Evolutionary conservation across 2,888 invertebrate genomes (phyloP).

Genomic region (Drosophila testacea): DNA sequence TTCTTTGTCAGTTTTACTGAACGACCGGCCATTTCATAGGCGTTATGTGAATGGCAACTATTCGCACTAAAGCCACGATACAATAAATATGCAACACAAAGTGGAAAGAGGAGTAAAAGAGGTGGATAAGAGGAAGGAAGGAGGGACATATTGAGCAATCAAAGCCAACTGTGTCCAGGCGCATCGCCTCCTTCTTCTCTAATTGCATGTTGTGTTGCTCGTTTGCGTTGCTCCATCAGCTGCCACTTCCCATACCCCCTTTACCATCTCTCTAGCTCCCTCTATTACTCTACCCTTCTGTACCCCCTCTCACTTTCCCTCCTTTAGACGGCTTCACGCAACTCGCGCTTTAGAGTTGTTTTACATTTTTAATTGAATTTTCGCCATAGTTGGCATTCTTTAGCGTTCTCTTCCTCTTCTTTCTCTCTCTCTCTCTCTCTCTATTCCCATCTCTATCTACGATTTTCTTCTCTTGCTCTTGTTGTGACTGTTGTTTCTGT

Average conservation of each 20-base stretch:
- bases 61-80: conserved; percentile 73
- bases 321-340: conserved; percentile 10
- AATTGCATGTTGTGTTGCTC: conserved; percentile 76
- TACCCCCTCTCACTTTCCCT: not conserved
- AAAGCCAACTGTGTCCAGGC: conserved; percentile 74
- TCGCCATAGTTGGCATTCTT: conserved; percentile 78
- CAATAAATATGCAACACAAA: conserved; percentile 58
- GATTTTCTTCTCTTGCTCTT: conserved; percentile 15
- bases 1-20: conserved; percentile 71
- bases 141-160: conserved; percentile 74
- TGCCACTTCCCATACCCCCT: conserved; percentile 28
- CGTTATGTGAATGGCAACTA: conserved; percentile 61
- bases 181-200: conserved; percentile 50
- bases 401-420: conserved; percentile 10
- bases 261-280: not conserved
- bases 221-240: conserved; percentile 74
- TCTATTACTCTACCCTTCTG: not conserved
- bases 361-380: conserved; percentile 80
- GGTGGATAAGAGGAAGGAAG: not conserved
- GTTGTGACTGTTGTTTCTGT: conserved; percentile 36
- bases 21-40: conserved; percentile 44
- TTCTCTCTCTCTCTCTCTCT: conserved; percentile 2
- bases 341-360: conserved; percentile 75
- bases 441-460: not conserved
- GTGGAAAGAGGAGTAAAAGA: not conserved